These are phyloP conservation scores for Micromussa lordhowensis DNA, from an alignment of 92 coral and sea anemone genomes.

Conservation along the genomic window DNA sequence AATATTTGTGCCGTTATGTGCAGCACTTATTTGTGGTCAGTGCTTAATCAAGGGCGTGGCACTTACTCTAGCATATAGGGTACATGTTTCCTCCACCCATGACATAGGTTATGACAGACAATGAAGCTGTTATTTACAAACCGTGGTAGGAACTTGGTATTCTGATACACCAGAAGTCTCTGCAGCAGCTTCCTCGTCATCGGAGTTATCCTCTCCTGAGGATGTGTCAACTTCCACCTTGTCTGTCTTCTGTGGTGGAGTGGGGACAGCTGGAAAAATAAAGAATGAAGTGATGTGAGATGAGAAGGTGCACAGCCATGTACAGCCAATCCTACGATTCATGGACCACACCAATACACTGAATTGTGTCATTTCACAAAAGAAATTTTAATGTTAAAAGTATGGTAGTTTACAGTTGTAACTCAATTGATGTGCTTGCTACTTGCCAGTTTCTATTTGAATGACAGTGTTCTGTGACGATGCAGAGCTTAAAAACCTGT, in stretches of 20 bases:
- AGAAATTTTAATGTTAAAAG: no score
- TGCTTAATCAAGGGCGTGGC: no score
- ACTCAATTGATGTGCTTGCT: no score
- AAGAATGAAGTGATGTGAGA: background rate
- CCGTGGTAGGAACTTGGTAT: conserved; percentile 81
- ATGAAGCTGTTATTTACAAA: conserved; percentile 8
- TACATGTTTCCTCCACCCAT: background rate
- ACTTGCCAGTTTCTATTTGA: no score
- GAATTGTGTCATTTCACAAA: background rate
- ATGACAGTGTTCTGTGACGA: no score
- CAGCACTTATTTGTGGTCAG: no score
- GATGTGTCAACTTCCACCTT: conserved; percentile 65
- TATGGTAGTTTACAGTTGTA: no score
- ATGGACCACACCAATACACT: background rate
- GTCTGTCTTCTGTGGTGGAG: conserved; percentile 52
- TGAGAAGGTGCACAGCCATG: background rate
- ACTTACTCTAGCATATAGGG: no score
- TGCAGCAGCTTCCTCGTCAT: conserved; percentile 75
- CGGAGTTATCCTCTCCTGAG: conserved; percentile 92
- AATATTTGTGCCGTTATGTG: no score
- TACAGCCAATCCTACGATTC: no score
- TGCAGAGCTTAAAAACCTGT: no score
- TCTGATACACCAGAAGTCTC: conserved; percentile 43
- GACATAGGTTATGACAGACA: background rate
- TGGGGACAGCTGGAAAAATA: conserved; percentile 27